These are phyloP conservation scores for Microtus ochrogaster DNA, from an alignment of 2,113 vertebrate genomes.

Conservation along the genomic window DNA sequence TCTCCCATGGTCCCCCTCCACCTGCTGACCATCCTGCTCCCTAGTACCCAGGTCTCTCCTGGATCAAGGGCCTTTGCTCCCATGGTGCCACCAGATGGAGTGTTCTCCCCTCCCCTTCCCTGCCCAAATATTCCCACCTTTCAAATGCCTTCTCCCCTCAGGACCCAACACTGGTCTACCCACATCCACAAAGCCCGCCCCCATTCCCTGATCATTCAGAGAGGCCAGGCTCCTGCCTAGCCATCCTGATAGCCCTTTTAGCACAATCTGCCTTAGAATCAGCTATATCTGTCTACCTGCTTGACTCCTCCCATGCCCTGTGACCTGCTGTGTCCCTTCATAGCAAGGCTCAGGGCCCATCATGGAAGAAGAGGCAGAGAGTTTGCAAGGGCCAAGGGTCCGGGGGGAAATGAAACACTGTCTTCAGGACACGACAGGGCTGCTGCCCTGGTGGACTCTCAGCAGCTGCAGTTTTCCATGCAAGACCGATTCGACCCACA, in stretches of 20 bases:
- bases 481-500: too few species aligned
- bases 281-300: background rate
- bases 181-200: background rate
- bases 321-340: background rate
- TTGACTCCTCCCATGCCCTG: background rate
- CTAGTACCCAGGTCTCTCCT: background rate
- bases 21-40: background rate
- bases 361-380: background rate
- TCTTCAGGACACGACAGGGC: background rate
- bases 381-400: background rate
- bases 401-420: background rate
- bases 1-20: background rate
- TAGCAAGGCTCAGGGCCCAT: background rate
- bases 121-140: background rate
- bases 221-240: background rate
- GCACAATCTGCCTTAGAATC: accelerated
- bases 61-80: background rate
- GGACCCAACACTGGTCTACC: background rate
- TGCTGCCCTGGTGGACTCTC: background rate
- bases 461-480: background rate
- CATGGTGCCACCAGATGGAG: background rate
- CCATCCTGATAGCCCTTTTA: background rate
- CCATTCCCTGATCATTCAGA: background rate
- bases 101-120: background rate
- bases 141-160: background rate